phyloP scores from a whole-genome alignment of 92 coral and sea anemone genomes.

The Actinostola sp. region DNA sequence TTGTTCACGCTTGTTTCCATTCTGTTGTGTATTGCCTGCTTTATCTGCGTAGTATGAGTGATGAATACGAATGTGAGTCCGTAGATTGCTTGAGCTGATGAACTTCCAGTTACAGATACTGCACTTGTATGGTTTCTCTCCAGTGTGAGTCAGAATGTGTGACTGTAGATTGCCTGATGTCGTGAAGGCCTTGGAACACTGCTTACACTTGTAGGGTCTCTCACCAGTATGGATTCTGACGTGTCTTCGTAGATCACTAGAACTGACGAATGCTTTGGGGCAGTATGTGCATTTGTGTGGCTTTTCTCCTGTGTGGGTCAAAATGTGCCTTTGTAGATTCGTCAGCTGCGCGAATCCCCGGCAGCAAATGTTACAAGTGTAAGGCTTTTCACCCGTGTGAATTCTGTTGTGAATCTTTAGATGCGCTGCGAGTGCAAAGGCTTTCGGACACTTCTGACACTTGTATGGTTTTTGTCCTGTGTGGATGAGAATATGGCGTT shows the following conservation, averaged over 20 bases:
- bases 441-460: conserved; percentile 98
- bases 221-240: conserved; percentile 98
- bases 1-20: conserved; percentile 26
- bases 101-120: conserved; percentile 98
- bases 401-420: conserved; percentile 97
- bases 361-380: conserved; percentile 95
- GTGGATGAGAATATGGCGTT: conserved; percentile 96
- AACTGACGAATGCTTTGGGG: conserved; percentile 98
- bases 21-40: conserved; percentile 49
- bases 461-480: conserved; percentile 98
- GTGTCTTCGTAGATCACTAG: conserved; percentile 96
- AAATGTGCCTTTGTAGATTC: conserved; percentile 91
- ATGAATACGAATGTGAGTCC: conserved; percentile 97
- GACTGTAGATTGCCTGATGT: conserved; percentile 98
- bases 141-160: conserved; percentile 95
- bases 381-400: conserved; percentile 96
- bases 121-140: conserved; percentile 97
- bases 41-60: conserved; percentile 83
- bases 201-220: conserved; percentile 96
- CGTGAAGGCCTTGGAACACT: conserved; percentile 97
- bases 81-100: conserved; percentile 95
- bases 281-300: conserved; percentile 98
- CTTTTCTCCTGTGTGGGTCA: conserved; percentile 97
- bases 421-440: conserved; percentile 99
- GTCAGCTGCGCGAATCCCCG: conserved; percentile 98